A percentile compares a stretch with the other conserved stretches of the same genome.
These are phyloP conservation scores for Bombus turneri DNA, from an alignment of 1,140 invertebrate species.

Conservation along the genomic window DNA sequence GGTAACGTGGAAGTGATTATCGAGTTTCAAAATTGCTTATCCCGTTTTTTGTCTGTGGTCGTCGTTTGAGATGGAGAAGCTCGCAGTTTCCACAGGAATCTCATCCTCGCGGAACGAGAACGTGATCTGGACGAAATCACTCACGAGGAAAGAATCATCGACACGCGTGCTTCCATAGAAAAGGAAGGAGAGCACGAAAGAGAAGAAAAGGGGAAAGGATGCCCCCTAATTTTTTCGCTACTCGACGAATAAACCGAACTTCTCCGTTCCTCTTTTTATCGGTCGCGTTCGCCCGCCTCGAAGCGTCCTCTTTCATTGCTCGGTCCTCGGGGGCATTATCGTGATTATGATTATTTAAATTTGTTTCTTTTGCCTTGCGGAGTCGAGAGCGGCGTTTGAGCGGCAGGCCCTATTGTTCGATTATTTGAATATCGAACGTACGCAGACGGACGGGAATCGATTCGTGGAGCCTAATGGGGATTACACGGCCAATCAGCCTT, in stretches of 20 bases:
- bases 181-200: not conserved
- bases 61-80: not conserved
- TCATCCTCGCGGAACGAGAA: not conserved
- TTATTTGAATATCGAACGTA: conserved; percentile 81
- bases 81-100: not conserved
- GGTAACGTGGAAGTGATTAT: not conserved
- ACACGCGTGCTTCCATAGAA: not conserved
- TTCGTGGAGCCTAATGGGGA: conserved; percentile 81
- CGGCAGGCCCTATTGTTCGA: conserved; percentile 79
- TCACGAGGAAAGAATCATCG: not conserved
- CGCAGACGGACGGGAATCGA: conserved; percentile 77
- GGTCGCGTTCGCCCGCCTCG: conserved; percentile 28
- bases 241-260: not conserved
- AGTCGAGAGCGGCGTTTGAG: conserved; percentile 68
- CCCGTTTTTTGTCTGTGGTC: not conserved
- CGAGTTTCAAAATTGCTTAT: not conserved
- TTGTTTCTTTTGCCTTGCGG: conserved; percentile 71
- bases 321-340: conserved; percentile 70
- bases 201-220: not conserved
- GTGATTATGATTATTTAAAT: conserved; percentile 80
- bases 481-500: conserved; percentile 81
- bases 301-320: conserved; percentile 41
- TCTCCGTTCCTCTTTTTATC: conserved; percentile 12
- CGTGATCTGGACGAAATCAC: not conserved
- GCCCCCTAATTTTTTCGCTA: not conserved